Evolutionary conservation across 2,888 invertebrate species (phyloP), one percentile per base, ranked within the genome.

Genomic region (Suillia variegata): DNA sequence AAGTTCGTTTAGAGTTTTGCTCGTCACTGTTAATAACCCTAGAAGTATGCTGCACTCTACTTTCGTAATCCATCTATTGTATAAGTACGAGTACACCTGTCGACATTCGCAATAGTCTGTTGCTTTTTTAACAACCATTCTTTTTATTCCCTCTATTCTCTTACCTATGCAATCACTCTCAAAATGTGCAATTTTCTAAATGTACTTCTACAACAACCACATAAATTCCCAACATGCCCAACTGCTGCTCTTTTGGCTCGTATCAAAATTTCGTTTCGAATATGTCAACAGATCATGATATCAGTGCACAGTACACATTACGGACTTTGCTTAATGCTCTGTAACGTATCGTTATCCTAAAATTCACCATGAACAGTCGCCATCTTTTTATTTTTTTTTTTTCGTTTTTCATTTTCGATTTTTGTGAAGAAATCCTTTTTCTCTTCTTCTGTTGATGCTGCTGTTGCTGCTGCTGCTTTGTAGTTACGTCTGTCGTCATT

Each of bases 251-350:
- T n/a, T n/a, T n/a, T n/a, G n/a, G n/a, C n/a, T n/a, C n/a, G n/a
- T n/a, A 38, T n/a, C n/a, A 3, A 38, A 3, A n/a, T 38, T 38
- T n/a, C 6, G 18, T 4, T 17, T 17, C 45, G 4, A 45, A 45
- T 20, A 18, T 45, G 18, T 45, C 45, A 17, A 18, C 20, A 45
- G 3, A 38, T 38, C 38, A n/a, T n/a, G n/a, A n/a, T 38, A 38
- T n/a, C 38, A 38, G n/a, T 38, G 8, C 38, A 45, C 38, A 13
- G 17, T 5, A 45, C 45, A 45, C 18, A 45, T 45, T 45, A 20
- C 45, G 5, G 20, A 45, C 45, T 45, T 45, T 45, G 45, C 45
- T 20, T 45, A 45, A 45, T 18, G 45, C 45, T 45, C 45, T 13
- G 20, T 45, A 45, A 45, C 17, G 45, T 45, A 45, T 20, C 45